Evolutionary conservation across 2,113 vertebrate species (phyloP), one percentile per base, ranked within the genome.

Genomic region (Brachionichthys hirsutus): DNA sequence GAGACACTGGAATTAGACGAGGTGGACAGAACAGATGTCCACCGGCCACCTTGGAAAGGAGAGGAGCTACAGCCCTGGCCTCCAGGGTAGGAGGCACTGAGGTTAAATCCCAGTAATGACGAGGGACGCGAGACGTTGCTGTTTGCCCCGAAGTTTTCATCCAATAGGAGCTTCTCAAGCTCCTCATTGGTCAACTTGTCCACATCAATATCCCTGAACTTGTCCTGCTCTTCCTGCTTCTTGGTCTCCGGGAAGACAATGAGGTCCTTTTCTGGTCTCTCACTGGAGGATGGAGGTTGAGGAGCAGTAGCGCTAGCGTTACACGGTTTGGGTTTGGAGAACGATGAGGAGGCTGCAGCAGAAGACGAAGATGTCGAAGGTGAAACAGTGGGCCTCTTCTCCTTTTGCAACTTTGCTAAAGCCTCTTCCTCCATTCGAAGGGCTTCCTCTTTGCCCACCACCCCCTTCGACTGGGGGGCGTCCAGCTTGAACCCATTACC

Each of bases 381-480:
- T 45, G 86, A 81, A 69, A 75, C 80, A 38, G 80, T 85, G 79
- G 78, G 88, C 59, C 85, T 89, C 82, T 91, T 95, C 35, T 93
- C 95, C 61, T 91, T 94, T 75, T 94, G 94, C 71, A 98, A 78
- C 86, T 94, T 96, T 36, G 95, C 95, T 85, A 99, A 87, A 9
- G 97, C 97, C 43, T 98, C 97, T 51, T 92, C 93, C 91, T 99
- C 97, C 97, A 99, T 99, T 55, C 94, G 94, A 67, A 99, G 89
- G n/a, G 97, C 97, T 86, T 99, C 97, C 84, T 96, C 95, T 87
- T 96, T 98, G 80, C 92, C 94, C 89, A 92, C 92, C 70, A 93
- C 91, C 75, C 94, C 94, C 90, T 92, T 95, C 50, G 92, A 73
- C 83, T 88, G 88, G 53, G 93, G 90, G 55, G 90, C 88, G 56